phyloP scores from a whole-genome alignment of 2,888 invertebrate genomes.

The Temnothorax unifasciatus region DNA sequence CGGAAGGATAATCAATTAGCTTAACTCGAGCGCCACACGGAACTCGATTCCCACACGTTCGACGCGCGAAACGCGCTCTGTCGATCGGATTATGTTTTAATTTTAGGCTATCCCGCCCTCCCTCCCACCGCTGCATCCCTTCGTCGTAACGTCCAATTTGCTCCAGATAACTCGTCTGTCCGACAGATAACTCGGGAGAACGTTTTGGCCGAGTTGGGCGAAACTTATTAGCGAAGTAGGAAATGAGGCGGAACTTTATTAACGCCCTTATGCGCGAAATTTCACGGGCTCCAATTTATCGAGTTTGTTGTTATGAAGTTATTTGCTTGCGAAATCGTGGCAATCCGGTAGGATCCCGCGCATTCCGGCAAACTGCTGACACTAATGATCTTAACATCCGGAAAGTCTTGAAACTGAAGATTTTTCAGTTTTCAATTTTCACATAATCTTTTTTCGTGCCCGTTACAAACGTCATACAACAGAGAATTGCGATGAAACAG shows the following conservation, averaged over 20 bases:
- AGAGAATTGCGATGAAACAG: neutral
- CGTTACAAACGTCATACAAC: neutral
- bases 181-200: conserved; percentile 23
- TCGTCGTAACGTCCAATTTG: conserved; percentile 29
- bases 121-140: neutral
- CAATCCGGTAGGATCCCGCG: conserved; percentile 23
- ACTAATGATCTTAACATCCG: conserved; percentile 18
- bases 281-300: conserved; percentile 46
- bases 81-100: conserved; percentile 39
- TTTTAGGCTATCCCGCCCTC: neutral
- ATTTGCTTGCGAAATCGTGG: conserved; percentile 28
- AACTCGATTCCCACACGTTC: conserved; percentile 38
- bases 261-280: conserved; percentile 50
- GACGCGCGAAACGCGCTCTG: neutral
- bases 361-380: neutral
- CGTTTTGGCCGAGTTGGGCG: conserved; percentile 48
- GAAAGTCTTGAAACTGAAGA: conserved; percentile 1
- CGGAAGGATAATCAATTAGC: conserved; percentile 56
- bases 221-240: conserved; percentile 55
- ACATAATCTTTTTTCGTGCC: neutral
- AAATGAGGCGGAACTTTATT: conserved; percentile 49
- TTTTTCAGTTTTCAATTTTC: neutral
- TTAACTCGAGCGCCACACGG: conserved; percentile 41
- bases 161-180: neutral
- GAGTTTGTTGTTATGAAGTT: conserved; percentile 50